Conservation (phyloP, 2,797 vertebrate species). For the Sebastiscus albofasciatus region DNA sequence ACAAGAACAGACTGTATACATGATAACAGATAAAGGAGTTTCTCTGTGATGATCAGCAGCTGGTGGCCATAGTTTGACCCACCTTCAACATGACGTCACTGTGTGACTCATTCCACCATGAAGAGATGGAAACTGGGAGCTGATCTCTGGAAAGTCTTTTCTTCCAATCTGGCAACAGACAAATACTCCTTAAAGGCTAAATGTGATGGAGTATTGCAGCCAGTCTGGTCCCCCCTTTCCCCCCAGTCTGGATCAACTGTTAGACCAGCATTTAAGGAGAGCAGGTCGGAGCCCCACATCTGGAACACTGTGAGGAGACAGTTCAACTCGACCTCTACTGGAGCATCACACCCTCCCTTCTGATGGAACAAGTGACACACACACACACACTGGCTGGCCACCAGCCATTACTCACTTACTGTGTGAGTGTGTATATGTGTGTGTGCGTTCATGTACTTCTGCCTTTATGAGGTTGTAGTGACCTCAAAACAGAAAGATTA, state of each 20-base stretch:
- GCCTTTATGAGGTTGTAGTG: conserved; percentile 24
- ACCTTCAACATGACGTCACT: conserved; percentile 1
- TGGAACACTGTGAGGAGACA: conserved; percentile 26
- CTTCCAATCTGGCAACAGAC: conserved; percentile 19
- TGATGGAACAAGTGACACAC: conserved; percentile 42
- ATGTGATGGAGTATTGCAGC: conserved; percentile 35
- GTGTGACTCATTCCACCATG: conserved; percentile 31
- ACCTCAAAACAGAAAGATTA: conserved; percentile 14
- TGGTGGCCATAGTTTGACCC: conserved; percentile 9
- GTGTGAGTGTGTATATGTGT: conserved; percentile 7
- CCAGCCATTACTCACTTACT: conserved; percentile 21
- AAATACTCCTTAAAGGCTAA: conserved; percentile 15
- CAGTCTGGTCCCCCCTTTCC: background rate
- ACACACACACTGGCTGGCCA: conserved; percentile 1
- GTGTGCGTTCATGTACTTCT: background rate
- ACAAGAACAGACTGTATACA: background rate
- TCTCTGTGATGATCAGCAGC: background rate
- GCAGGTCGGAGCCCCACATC: conserved; percentile 12
- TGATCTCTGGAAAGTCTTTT: conserved; percentile 27
- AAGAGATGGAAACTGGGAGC: conserved; percentile 45
- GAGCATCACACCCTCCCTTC: conserved; percentile 11
- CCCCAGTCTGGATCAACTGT: conserved; percentile 1
- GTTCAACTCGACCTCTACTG: conserved; percentile 40
- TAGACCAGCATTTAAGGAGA: conserved; percentile 14
- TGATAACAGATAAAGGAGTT: background rate